Conservation (phyloP, 2,888 invertebrate species). For the Andrena chrysosceles region DNA sequence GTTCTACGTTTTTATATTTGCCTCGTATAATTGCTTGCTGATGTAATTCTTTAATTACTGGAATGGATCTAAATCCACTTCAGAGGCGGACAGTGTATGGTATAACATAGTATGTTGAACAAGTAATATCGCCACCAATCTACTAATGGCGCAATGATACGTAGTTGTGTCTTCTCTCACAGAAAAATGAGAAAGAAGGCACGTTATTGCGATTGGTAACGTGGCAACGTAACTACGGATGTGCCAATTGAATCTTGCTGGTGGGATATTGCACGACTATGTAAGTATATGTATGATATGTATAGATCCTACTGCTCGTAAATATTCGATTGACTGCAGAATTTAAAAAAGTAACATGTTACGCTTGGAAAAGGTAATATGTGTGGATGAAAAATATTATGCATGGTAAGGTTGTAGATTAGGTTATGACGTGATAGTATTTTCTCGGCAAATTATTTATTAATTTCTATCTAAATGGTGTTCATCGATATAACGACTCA, state of each 20-base stretch:
- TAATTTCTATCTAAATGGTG: no score
- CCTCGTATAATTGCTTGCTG: not conserved
- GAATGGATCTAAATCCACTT: slow-evolving; percentile 87
- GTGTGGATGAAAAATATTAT: no score
- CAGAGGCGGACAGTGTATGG: slow-evolving; percentile 87
- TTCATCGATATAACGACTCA: no score
- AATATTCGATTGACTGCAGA: no score
- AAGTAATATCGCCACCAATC: slow-evolving; percentile 86
- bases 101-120: slow-evolving; percentile 87
- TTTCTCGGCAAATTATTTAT: no score
- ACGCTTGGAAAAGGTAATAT: no score
- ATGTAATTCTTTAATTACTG: slow-evolving; percentile 79
- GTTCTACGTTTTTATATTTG: not conserved
- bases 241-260: not conserved
- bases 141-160: slow-evolving; percentile 87
- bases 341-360: no score
- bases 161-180: slow-evolving; percentile 84
- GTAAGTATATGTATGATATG: not conserved
- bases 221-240: slow-evolving; percentile 17
- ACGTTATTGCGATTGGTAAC: slow-evolving; percentile 14
- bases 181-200: slow-evolving; percentile 31
- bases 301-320: no score
- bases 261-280: not conserved
- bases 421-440: no score
- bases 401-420: no score